Evolutionary conservation across 1,140 invertebrate genomes (phyloP), one percentile per base, ranked within the genome.

Genomic region (Charaxes varanes): DNA sequence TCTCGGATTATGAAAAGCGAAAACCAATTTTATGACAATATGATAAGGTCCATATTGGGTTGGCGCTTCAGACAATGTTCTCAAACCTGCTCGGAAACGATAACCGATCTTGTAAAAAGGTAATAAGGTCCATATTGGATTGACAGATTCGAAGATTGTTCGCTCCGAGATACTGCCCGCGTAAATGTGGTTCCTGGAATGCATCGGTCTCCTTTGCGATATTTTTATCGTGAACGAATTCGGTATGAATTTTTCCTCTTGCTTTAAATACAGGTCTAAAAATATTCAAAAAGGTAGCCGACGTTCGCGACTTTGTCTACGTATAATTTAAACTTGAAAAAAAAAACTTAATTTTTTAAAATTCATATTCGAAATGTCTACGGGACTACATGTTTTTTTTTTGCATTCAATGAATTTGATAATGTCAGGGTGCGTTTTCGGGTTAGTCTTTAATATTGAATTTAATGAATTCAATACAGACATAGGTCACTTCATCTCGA

Each of bases 121-220:
- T n/a, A n/a, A n/a, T n/a, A n/a, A n/a, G 53, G 42, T 59, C 36
- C 38, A 56, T 57, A 66, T 37, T 57, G 15, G 50, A 32, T 18
- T 52, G 48, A 46, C 48, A 31, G 15, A n/a, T 22, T 14, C 40
- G 28, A 36, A 69, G 55, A 60, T 58, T 41, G 51, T 48, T 53
- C 35, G 41, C 38, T 66, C 54, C 43, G 53, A 55, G 60, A 66
- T 66, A 69, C 58, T 55, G 58, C 48, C 37, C 65, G 61, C 63
- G 62, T 77, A 70, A 77, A 68, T 66, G 72, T 71, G 70, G 62
- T 81, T 74, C 72, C 63, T 49, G 62, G 77, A 79, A 79, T 73
- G 77, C 74, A 73, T 71, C 62, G 68, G 61, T 63, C 65, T 69
- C 64, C 67, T 74, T 76, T 76, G 61, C 69, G 51, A 76, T 73